Base-by-base conservation (phyloP, 2,888 invertebrate species). In the Conistra vaccinii region DNA sequence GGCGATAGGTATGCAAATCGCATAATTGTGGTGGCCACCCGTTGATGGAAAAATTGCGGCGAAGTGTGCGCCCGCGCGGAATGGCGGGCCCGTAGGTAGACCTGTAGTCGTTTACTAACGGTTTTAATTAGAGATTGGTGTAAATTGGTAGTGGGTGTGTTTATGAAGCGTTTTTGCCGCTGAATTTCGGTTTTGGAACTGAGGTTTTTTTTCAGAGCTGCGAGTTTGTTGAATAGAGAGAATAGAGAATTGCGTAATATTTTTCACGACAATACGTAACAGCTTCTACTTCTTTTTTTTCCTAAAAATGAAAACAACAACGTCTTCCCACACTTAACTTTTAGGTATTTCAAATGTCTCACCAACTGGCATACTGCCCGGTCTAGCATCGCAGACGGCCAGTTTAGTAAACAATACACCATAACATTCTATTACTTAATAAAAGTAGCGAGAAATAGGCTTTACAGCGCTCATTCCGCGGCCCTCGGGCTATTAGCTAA, bases 1-100 rank as follows among this genome's bases (percentile, higher is more conserved):
- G 88, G 86, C 87, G 92, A 91, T 90, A 89, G 89, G 85, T 90
- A 93, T 93, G 93, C 93, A 93, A 94, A 94, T 93, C 90, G 87
- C 87, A 90, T 93, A 93, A 94, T 93, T 93, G 93, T 89, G 91
- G 88, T 84, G 81, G 81, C 81, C 82, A 79, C 80, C 81, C 80
- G 85, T 73, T 83, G 78, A 87, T 85, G 84, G 84, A 85, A 87
- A 85, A 86, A 84, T 80, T 86, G 79, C 74, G 73, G 85, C 62
- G 78, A 87, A 90, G 79, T 60, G 88, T 80, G 81, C 84, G 77
- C 76, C 76, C 76, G 79, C 81, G 79, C 81, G 85, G 81, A 85
- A 81, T 75, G 55, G 73, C 65, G 81, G 85, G 66, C 60, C 81
- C 69, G 81, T 69, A 71, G 29, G 81, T 69, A 71, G 29, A 42